Evolutionary conservation across 2,797 vertebrate genomes (phyloP), one percentile per base, ranked within the genome.

Genomic region (Poeciliopsis paucimaculata): DNA sequence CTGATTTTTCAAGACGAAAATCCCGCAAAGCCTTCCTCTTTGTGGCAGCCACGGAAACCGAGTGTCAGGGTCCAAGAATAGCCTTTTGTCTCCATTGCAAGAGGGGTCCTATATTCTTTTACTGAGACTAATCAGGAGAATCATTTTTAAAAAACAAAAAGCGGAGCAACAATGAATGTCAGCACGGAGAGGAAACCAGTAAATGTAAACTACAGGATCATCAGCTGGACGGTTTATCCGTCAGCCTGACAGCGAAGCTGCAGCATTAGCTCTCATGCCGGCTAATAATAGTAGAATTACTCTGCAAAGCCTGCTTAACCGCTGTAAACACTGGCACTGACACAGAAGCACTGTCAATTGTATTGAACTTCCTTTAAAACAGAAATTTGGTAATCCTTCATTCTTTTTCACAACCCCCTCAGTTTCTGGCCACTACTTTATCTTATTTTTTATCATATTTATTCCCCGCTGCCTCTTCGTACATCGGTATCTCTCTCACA

Each of bases 221-320:
- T 15, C 34, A 79, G 75, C 77, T 72, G 80, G 76, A 76, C 62
- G 4, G 60, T 11, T 10, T 45, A 76, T 81, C 83, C 80, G 57
- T 82, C 82, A 77, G 41, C 79, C 86, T 77, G 82, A 80, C 73
- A 36, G 85, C 84, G 89, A 83, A 87, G 82, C 84, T 86, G 82
- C 76, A 85, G 90, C 80, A 88, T 90, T 85, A 86, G 88, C 79
- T 72, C 77, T 82, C 82, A 86, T 60, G 83, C 72, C 10, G 74
- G 85, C 89, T 92, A 92, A 91, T 91, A 89, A 91, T 82, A 91
- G 88, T 76, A 80, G 86, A 92, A 89, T 90, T 88, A 93, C 88
- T 87, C 85, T 43, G 84, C 85, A 92, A 93, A 94, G 84, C 91
- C 88, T 82, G 80, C 86, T 93, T 87, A 88, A 79, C 82, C n/a